Conservation (phyloP, 2,797 vertebrate species). For the Numenius phaeopus region DNA sequence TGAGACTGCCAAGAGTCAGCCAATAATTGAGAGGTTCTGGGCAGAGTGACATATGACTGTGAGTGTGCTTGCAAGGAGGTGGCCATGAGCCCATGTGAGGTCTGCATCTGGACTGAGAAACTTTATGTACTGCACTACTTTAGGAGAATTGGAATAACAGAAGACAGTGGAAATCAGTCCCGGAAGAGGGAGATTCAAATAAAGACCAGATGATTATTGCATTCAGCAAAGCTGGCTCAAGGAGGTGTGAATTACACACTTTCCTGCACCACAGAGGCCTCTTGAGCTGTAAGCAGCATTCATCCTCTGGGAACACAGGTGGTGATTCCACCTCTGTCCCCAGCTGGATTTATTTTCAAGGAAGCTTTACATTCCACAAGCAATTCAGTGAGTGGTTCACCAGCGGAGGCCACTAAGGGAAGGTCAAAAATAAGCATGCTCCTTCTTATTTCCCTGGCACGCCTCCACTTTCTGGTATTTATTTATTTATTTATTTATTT, state of each 20-base stretch:
- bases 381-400: slow-evolving; percentile 57
- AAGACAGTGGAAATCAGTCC: slow-evolving; percentile 65
- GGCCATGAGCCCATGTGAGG: slow-evolving; percentile 55
- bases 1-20: slow-evolving; percentile 37
- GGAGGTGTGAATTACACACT: slow-evolving; percentile 75
- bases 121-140: slow-evolving; percentile 66
- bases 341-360: slow-evolving; percentile 71
- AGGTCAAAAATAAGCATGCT: slow-evolving; percentile 60
- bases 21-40: slow-evolving; percentile 45
- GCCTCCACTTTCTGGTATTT: neutral
- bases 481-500: neutral
- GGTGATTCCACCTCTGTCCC: slow-evolving; percentile 74
- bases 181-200: slow-evolving; percentile 57
- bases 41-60: neutral
- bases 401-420: slow-evolving; percentile 53
- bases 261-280: slow-evolving; percentile 69
- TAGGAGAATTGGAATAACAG: slow-evolving; percentile 70
- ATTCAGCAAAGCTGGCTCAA: slow-evolving; percentile 71
- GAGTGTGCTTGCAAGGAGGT: slow-evolving; percentile 41
- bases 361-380: slow-evolving; percentile 72
- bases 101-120: slow-evolving; percentile 50
- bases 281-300: slow-evolving; percentile 63
- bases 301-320: slow-evolving; percentile 71
- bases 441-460: slow-evolving; percentile 33
- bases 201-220: slow-evolving; percentile 67